Evolutionary conservation across 2,888 invertebrate species (phyloP).

Genomic region (Apamea crenata): DNA sequence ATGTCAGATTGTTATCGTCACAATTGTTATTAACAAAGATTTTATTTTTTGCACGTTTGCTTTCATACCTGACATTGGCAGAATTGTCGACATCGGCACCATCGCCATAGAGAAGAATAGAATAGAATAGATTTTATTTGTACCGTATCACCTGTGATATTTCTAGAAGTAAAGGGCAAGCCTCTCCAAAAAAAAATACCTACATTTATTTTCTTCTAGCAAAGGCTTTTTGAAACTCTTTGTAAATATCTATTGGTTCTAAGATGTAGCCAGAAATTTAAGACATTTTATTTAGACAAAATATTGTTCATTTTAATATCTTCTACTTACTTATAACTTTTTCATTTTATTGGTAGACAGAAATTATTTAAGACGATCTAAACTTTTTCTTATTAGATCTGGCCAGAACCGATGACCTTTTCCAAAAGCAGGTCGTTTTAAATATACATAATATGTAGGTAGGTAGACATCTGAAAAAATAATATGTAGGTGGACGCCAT

Average conservation of each 20-base stretch:
- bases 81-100: background rate
- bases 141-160: background rate
- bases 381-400: conserved; percentile 9
- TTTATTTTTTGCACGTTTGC: background rate
- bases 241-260: background rate
- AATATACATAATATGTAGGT: conserved; percentile 19
- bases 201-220: conserved; percentile 6
- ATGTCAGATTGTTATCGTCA: background rate
- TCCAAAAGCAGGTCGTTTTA: conserved; percentile 28
- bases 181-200: background rate
- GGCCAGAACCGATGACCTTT: conserved; percentile 35
- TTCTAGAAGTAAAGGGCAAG: conserved; percentile 8
- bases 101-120: background rate
- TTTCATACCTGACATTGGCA: background rate
- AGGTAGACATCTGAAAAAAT: conserved; percentile 45
- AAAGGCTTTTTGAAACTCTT: conserved; percentile 32
- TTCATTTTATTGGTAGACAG: conserved; percentile 11
- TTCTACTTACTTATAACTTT: conserved; percentile 6
- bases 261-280: conserved; percentile 28
- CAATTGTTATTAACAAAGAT: background rate
- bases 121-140: background rate
- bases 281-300: conserved; percentile 2
- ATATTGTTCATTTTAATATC: conserved; percentile 16
- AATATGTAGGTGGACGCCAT: conserved; percentile 53
- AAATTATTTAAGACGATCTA: conserved; percentile 42